A percentile compares a stretch with the other conserved stretches of the same genome.
These are phyloP conservation scores for Protobothrops mucrosquamatus DNA, from an alignment of 2,113 vertebrate genomes.

Conservation along the genomic window DNA sequence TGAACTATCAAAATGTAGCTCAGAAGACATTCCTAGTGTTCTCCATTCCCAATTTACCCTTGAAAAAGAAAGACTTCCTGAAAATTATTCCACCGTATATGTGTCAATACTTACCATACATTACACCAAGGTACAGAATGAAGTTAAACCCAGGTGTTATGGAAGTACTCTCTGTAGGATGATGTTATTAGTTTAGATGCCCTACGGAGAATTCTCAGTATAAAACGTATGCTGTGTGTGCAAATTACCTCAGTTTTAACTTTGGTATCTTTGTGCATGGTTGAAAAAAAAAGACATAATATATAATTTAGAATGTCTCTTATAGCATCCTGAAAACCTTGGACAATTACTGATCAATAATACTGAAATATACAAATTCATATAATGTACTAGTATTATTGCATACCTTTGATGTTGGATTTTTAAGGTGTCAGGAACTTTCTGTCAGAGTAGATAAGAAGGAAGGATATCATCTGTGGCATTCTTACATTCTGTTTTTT, in stretches of 20 bases:
- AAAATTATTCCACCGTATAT: background rate
- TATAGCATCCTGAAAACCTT: background rate
- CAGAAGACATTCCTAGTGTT: background rate
- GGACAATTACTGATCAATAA: background rate
- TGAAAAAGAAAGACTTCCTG: background rate
- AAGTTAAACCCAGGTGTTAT: background rate
- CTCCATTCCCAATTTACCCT: background rate
- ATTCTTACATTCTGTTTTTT: background rate
- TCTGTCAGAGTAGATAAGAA: background rate
- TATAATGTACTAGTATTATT: background rate
- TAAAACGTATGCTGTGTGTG: background rate
- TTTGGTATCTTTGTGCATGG: background rate
- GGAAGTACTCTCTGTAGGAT: background rate
- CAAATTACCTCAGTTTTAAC: background rate
- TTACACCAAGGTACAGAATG: background rate
- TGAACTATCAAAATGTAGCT: too few relatives aligned
- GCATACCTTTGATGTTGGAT: background rate
- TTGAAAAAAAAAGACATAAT: background rate
- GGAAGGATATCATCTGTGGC: background rate
- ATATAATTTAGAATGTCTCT: background rate
- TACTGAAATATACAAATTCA: background rate
- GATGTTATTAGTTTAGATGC: background rate
- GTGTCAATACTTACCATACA: background rate
- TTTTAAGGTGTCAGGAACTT: background rate
- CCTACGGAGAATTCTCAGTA: background rate